phyloP scores from a whole-genome alignment of 2,888 invertebrate species.

The Margaritifera margaritifera region DNA sequence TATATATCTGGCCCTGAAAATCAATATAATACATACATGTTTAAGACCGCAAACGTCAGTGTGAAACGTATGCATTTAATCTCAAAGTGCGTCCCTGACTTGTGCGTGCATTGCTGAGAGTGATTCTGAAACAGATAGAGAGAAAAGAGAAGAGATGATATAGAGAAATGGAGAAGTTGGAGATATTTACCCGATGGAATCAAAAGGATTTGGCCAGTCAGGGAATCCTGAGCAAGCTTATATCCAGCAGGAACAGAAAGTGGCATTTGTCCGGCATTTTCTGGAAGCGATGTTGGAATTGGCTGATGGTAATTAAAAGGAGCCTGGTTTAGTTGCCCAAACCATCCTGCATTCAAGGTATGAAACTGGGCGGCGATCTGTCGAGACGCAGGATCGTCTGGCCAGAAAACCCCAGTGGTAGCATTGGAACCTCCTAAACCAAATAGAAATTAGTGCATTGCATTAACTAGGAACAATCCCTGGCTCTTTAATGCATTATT shows the following conservation, averaged over 20 bases:
- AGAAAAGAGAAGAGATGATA: too few species aligned
- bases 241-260: slow-evolving; percentile 83
- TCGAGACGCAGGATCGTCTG: slow-evolving; percentile 44
- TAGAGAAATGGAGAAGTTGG: too few species aligned
- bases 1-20: slow-evolving; percentile 21
- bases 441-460: too few species aligned
- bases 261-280: slow-evolving; percentile 40
- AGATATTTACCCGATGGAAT: slow-evolving; percentile 46
- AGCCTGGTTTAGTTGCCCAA: slow-evolving; percentile 31
- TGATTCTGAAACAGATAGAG: not conserved
- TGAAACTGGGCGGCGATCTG: slow-evolving; percentile 44
- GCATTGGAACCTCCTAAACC: slow-evolving; percentile 27
- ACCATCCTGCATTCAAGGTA: slow-evolving; percentile 42
- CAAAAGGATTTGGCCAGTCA: slow-evolving; percentile 85
- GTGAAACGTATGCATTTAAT: too few species aligned
- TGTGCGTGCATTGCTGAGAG: too few species aligned
- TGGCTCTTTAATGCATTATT: too few species aligned
- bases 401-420: slow-evolving; percentile 41
- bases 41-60: too few species aligned
- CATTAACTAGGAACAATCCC: too few species aligned
- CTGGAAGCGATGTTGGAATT: slow-evolving; percentile 29
- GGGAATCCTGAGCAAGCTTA: slow-evolving; percentile 89
- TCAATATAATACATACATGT: not conserved
- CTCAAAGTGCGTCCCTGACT: too few species aligned
- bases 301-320: slow-evolving; percentile 27